phyloP scores from a whole-genome alignment of 2,113 vertebrate genomes.

The Petroica traversi region DNA sequence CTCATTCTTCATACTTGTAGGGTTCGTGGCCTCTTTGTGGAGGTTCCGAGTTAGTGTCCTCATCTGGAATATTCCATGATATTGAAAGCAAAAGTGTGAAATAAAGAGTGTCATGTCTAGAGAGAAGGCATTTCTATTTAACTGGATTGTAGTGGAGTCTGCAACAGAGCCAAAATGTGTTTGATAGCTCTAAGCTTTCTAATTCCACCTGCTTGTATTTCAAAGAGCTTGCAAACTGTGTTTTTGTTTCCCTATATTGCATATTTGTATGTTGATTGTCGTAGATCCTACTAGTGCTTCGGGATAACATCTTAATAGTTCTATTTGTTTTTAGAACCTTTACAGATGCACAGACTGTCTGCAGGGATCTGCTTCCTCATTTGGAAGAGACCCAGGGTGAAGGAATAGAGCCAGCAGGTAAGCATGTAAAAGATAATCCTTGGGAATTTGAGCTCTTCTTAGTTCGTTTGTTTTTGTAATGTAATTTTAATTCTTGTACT shows the following conservation, averaged over 20 bases:
- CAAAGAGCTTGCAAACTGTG: neutral
- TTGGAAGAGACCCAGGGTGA: neutral
- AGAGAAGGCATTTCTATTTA: neutral
- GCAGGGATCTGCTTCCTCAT: neutral
- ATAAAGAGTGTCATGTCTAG: neutral
- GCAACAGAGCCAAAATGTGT: neutral
- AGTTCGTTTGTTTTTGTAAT: neutral
- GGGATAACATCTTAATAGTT: neutral
- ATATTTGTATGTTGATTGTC: neutral
- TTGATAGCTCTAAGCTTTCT: neutral
- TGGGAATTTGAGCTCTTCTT: neutral
- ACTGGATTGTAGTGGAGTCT: neutral
- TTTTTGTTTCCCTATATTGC: neutral
- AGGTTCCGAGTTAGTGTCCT: neutral
- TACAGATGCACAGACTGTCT: neutral
- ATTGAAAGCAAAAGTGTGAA: neutral
- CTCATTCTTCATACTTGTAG: neutral
- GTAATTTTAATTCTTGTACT: neutral
- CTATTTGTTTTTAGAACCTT: neutral
- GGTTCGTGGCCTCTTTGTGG: neutral
- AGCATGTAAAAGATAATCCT: neutral
- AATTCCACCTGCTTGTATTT: neutral
- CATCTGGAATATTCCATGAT: neutral
- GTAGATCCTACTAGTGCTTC: neutral
- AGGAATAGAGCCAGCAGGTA: slow-evolving; percentile 2